Evolutionary conservation across 2,888 invertebrate genomes (phyloP).

Genomic region (Amitus sp.): DNA sequence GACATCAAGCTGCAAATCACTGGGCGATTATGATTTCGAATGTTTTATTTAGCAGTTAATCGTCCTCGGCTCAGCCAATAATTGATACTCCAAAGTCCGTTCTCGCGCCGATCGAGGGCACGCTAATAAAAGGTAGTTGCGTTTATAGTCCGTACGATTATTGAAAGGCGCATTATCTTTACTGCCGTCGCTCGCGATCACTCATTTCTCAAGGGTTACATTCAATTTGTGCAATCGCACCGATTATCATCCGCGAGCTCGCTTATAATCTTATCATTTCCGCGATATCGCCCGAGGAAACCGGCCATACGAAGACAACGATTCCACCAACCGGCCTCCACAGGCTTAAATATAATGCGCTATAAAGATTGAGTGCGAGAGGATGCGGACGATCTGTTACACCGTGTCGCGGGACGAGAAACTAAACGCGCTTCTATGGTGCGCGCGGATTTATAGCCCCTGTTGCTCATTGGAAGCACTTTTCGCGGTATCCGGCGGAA

Average conservation of each 20-base stretch:
- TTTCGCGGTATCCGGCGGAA: conserved; percentile 16
- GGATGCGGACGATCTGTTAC: too few species aligned
- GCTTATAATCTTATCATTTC: not conserved
- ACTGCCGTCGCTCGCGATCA: not conserved
- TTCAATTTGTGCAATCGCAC: not conserved
- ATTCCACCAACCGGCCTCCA: too few species aligned
- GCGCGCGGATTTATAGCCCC: too few species aligned
- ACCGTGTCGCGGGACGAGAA: too few species aligned
- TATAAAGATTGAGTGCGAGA: too few species aligned
- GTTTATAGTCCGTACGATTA: not conserved
- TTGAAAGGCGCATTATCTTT: not conserved
- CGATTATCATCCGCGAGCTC: not conserved
- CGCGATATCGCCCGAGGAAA: not conserved
- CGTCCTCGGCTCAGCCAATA: not conserved
- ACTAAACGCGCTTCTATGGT: too few species aligned
- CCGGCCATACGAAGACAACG: too few species aligned
- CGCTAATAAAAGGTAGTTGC: conserved; percentile 1
- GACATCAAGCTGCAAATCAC: not conserved
- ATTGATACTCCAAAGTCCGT: not conserved
- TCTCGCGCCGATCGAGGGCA: not conserved
- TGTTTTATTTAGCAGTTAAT: not conserved
- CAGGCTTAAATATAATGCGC: too few species aligned
- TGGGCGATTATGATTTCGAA: not conserved
- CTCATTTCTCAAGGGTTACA: not conserved
- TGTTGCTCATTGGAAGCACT: not conserved